Evolutionary conservation across 2,113 vertebrate species (phyloP).

Genomic region (Lamprologus callipterus): DNA sequence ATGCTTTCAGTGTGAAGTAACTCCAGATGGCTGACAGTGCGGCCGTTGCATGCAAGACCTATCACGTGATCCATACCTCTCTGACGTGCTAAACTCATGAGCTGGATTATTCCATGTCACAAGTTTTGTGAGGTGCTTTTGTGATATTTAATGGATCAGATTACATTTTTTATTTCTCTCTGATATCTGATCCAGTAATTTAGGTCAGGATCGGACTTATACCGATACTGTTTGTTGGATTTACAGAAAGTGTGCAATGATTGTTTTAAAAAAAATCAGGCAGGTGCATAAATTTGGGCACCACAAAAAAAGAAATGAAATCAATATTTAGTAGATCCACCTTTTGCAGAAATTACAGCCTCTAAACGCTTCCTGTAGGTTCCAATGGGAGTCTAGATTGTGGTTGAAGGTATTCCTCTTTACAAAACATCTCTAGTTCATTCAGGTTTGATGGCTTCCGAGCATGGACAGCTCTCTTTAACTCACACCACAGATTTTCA

Average conservation of each 20-base stretch:
- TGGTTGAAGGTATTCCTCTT: neutral
- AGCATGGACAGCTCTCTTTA: neutral
- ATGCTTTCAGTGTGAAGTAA: neutral
- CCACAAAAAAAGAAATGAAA: neutral
- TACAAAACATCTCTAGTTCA: neutral
- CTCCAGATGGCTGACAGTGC: neutral
- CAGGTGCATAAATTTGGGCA: neutral
- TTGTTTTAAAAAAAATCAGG: neutral
- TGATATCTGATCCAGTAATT: neutral
- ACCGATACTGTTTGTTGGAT: neutral
- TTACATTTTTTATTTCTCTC: neutral
- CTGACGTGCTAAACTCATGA: neutral
- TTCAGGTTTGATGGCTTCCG: neutral
- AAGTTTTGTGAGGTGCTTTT: neutral
- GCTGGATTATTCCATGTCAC: neutral
- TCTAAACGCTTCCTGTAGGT: fast-evolving
- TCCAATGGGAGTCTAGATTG: fast-evolving
- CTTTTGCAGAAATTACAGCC: neutral
- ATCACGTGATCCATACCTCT: neutral
- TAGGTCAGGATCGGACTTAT: fast-evolving
- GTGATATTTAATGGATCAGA: neutral
- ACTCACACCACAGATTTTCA: neutral
- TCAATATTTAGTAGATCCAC: fast-evolving
- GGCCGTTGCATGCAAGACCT: neutral
- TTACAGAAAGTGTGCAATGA: neutral